Percentiles rank a stretch among this genome's conserved stretches.
These are phyloP conservation scores for Geophilus truncorum DNA, from an alignment of 2,888 invertebrate genomes.

Conservation along the genomic window DNA sequence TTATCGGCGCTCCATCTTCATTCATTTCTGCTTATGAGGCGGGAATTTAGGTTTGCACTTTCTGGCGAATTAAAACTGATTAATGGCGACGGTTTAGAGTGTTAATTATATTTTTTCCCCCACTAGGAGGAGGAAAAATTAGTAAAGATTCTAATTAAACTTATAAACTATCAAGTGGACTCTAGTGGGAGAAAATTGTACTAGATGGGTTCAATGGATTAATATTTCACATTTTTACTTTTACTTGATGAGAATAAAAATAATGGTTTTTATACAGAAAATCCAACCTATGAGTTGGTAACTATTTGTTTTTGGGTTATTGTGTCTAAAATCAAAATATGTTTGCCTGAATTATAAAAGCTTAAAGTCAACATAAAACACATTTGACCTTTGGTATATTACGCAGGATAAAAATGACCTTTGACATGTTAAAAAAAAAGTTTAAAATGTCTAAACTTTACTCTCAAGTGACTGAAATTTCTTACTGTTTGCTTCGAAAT, in stretches of 20 bases:
- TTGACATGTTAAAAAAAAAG: too few relatives aligned
- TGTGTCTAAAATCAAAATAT: too few relatives aligned
- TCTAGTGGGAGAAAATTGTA: neutral
- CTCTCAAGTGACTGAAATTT: too few relatives aligned
- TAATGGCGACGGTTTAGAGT: neutral
- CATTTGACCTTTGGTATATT: too few relatives aligned
- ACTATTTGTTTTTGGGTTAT: too few relatives aligned
- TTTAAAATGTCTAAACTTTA: too few relatives aligned
- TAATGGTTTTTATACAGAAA: too few relatives aligned
- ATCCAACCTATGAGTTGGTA: too few relatives aligned
- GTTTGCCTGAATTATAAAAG: too few relatives aligned
- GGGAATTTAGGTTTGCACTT: neutral
- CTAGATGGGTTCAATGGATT: neutral
- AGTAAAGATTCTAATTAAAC: slow-evolving; percentile 4
- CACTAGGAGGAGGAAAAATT: neutral
- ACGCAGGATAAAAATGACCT: too few relatives aligned
- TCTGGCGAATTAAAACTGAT: slow-evolving; percentile 6
- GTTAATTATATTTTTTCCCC: neutral
- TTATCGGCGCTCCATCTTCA: neutral
- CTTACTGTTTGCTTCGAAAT: too few relatives aligned
- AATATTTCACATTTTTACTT: neutral
- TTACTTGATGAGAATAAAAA: neutral
- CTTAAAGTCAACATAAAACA: too few relatives aligned
- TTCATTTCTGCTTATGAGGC: slow-evolving; percentile 4
- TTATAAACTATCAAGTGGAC: neutral